A percentile compares a stretch with the other conserved stretches of the same genome.
These are phyloP conservation scores for Ranitomeya imitator DNA, from an alignment of 2,113 vertebrate genomes.

Conservation along the genomic window DNA sequence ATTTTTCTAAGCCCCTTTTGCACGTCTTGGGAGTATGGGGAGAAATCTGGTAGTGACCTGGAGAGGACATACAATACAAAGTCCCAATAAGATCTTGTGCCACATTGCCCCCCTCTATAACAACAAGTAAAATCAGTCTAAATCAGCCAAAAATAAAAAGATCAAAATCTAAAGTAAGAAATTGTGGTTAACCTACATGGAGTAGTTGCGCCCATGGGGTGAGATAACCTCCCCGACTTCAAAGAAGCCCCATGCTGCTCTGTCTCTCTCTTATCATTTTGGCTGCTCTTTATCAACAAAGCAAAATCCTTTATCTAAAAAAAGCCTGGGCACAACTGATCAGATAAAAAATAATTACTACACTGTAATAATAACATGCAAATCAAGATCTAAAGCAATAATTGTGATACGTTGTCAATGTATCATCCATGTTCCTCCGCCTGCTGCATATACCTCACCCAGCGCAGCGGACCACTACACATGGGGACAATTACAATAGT, in stretches of 20 bases:
- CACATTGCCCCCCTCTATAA: not conserved
- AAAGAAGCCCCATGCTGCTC: constrained; percentile 61
- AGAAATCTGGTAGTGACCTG: too few species aligned
- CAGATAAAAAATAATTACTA: not conserved
- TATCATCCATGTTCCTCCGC: too few species aligned
- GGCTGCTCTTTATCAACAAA: not conserved
- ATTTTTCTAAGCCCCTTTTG: too few species aligned
- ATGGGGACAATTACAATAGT: too few species aligned
- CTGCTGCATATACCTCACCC: too few species aligned
- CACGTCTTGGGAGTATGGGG: too few species aligned
- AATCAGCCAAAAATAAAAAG: not conserved
- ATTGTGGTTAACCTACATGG: not conserved
- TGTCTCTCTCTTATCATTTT: constrained; percentile 62
- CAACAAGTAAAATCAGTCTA: not conserved
- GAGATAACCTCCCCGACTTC: constrained; percentile 66
- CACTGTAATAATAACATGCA: not conserved
- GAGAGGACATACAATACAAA: too few species aligned
- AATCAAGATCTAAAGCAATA: not conserved
- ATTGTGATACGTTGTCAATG: too few species aligned
- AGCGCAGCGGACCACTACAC: too few species aligned
- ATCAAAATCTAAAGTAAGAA: not conserved
- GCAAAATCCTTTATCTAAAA: constrained; percentile 31
- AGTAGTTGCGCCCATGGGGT: constrained; percentile 61
- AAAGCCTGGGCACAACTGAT: not conserved
- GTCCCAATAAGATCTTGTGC: not conserved